Evolutionary conservation across 2,113 vertebrate genomes (phyloP), one percentile per base, ranked within the genome.

Genomic region (Mesoclemmys tuberculata): DNA sequence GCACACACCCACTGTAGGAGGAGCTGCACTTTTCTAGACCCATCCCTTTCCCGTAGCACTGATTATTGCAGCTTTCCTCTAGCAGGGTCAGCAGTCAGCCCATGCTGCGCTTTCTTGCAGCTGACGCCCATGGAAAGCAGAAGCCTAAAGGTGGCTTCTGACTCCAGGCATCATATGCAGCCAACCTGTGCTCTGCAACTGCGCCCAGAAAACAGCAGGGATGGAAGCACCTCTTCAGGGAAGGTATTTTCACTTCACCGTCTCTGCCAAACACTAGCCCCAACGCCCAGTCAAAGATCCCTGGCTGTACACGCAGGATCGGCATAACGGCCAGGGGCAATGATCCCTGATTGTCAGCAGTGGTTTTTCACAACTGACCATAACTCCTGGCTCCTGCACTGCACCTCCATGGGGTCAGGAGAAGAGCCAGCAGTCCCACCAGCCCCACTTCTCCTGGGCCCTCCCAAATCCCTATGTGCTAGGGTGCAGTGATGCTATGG

Each of bases 1-100:
- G 0, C 29, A 19, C 38, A 10, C 18, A 3, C 16, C 51, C 3
- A n/a, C 41, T 5, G 18, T 19, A 2, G 16, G 1, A 14, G 7
- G 0, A 41, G 8, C 2, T n/a, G 9, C 5, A 5, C 26, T 26
- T 3, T 78, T 61, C 88, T 1, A 68, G 64, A 4, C 54, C 52
- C 68, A 14, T 26, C 29, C 82, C 46, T 26, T 21, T 26, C 44
- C 44, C 14, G 46, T 18, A 48, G 38, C 85, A 21, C 38, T 52
- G 51, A 52, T 6, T 24, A n/a, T 22, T 24, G 31, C 41, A 29
- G 22, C 52, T 55, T 14, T 38, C 22, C 22, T 16, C n/a, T 18
- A 4, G 21, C 64, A 55, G 12, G 80, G 52, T 3, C 12, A 27
- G 51, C n/a, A 38, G 24, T 2, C n/a, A 38, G 24, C 1, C 80